phyloP scores from a whole-genome alignment of 1,140 invertebrate species.

The Hydropsyche tenuis region DNA sequence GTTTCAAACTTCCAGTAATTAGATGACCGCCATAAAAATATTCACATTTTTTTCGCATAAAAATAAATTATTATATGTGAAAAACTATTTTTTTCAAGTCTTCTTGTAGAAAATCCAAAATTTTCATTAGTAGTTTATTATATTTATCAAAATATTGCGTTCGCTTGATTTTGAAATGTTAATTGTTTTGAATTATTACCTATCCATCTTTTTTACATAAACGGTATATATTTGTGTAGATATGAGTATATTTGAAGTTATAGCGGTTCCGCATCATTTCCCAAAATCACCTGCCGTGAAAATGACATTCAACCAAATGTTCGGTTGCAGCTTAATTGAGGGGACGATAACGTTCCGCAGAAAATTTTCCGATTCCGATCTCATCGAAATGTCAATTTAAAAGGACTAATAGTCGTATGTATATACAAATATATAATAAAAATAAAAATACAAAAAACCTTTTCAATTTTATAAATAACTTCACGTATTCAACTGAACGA shows the following conservation, averaged over 20 bases:
- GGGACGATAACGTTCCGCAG: slow-evolving; percentile 1
- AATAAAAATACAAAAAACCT: no score
- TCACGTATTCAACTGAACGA: no score
- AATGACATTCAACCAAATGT: slow-evolving; percentile 40
- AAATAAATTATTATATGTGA: no score
- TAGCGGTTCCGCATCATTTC: slow-evolving; percentile 33
- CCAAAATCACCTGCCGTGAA: slow-evolving; percentile 34
- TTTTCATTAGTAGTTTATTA: not conserved
- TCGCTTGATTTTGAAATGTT: no score
- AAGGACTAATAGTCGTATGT: no score
- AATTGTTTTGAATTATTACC: not conserved
- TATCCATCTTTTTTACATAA: not conserved
- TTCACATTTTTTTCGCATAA: not conserved
- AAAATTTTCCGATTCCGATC: slow-evolving; percentile 13
- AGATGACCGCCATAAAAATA: slow-evolving; percentile 16
- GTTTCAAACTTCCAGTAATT: slow-evolving; percentile 19
- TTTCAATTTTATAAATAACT: no score
- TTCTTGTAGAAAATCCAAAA: no score
- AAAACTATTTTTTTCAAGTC: no score
- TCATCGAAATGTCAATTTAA: not conserved
- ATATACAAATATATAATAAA: no score
- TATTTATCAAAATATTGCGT: slow-evolving; percentile 3
- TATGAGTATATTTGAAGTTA: slow-evolving; percentile 6
- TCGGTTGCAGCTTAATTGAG: slow-evolving; percentile 14
- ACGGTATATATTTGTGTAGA: no score